Conservation (phyloP, 2,113 vertebrate species). For the Theropithecus gelada region DNA sequence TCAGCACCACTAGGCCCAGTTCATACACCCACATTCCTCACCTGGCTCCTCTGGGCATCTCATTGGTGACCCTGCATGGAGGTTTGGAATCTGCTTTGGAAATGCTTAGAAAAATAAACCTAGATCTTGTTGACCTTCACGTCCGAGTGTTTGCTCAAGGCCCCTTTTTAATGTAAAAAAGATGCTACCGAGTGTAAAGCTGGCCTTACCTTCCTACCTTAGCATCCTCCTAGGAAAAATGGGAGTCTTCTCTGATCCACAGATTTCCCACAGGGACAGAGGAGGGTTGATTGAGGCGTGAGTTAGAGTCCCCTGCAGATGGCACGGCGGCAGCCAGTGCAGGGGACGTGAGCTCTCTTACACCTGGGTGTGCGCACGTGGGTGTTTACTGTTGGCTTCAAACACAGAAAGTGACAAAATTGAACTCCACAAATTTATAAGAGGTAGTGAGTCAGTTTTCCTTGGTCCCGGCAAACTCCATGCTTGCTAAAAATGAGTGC, state of each 20-base stretch:
- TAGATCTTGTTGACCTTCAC: not conserved
- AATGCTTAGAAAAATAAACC: not conserved
- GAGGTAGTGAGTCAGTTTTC: not conserved
- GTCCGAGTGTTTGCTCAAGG: not conserved
- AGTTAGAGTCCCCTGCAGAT: not conserved
- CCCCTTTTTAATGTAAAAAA: not conserved
- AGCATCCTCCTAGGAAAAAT: not conserved
- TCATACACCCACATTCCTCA: rapidly evolving
- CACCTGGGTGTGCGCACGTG: rapidly evolving
- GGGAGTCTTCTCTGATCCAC: not conserved
- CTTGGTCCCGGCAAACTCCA: rapidly evolving
- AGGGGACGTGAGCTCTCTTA: not conserved
- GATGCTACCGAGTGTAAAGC: not conserved
- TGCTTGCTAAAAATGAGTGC: not conserved
- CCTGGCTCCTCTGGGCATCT: not conserved
- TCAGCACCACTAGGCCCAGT: not conserved
- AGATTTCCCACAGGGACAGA: not conserved
- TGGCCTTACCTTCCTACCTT: not conserved
- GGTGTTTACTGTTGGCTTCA: not conserved
- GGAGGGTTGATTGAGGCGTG: not conserved
- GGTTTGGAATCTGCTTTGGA: not conserved
- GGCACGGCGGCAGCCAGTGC: rapidly evolving
- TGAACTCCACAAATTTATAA: not conserved
- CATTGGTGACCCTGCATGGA: rapidly evolving
- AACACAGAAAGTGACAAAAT: not conserved